A percentile compares a stretch with the other conserved stretches of the same genome.
phyloP scores from a whole-genome alignment of 2,797 vertebrate genomes.

The Manis javanica region DNA sequence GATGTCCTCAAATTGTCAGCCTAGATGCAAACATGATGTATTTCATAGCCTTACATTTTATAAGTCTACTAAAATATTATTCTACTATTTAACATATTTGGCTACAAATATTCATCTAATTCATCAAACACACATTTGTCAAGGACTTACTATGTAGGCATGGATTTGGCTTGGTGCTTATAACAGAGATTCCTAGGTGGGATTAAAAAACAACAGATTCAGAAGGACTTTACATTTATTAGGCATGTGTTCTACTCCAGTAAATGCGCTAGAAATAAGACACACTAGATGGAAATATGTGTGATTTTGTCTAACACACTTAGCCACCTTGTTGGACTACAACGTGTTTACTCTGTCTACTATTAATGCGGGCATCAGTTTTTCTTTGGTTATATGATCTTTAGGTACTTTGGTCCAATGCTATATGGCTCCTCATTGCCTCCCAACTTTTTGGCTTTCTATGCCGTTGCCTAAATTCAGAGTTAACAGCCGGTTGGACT shows the following conservation, averaged over 20 bases:
- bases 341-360: neutral
- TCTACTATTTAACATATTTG: neutral
- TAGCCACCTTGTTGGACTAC: neutral
- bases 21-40: neutral
- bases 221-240: neutral
- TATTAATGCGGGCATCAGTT: neutral
- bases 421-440: neutral
- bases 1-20: neutral
- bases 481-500: neutral
- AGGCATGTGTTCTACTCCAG: neutral
- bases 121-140: neutral
- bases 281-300: neutral
- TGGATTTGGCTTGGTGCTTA: neutral
- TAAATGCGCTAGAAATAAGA: neutral
- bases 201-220: neutral
- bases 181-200: neutral
- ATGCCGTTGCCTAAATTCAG: neutral
- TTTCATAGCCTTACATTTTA: neutral
- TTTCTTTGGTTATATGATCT: neutral
- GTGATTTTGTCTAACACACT: neutral
- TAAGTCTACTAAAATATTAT: neutral
- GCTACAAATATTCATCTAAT: neutral
- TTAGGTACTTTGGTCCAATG: neutral
- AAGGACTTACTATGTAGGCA: neutral
- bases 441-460: neutral